Evolutionary conservation across 2,888 invertebrate species (phyloP).

Genomic region (Chorisops tibialis): DNA sequence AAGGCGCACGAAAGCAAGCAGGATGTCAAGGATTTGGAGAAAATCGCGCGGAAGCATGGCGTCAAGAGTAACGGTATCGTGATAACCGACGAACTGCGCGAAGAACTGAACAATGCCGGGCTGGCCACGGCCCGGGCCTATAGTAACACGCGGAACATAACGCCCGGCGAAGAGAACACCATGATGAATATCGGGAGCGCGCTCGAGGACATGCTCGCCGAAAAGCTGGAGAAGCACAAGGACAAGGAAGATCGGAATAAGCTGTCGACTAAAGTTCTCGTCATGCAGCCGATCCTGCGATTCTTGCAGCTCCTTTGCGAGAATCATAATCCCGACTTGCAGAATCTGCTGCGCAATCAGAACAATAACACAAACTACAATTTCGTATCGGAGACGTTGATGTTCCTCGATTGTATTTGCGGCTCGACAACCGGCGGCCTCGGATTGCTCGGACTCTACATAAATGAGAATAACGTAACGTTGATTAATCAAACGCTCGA

Average conservation of each 20-base stretch:
- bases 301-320: constrained; percentile 97
- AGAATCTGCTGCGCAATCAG: constrained; percentile 92
- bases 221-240: constrained; percentile 68
- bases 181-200: constrained; percentile 50
- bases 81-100: constrained; percentile 75
- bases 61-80: constrained; percentile 54
- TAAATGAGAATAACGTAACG: constrained; percentile 95
- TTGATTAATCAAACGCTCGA: constrained; percentile 97
- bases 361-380: constrained; percentile 96
- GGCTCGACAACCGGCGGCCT: constrained; percentile 99
- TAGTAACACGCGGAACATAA: constrained; percentile 68
- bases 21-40: constrained; percentile 64
- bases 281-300: constrained; percentile 94
- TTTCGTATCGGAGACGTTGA: constrained; percentile 94
- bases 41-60: constrained; percentile 55
- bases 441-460: constrained; percentile 92
- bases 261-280: constrained; percentile 79
- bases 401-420: constrained; percentile 98
- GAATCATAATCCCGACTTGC: constrained; percentile 93
- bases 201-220: constrained; percentile 79
- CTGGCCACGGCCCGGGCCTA: constrained; percentile 78
- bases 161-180: constrained; percentile 51
- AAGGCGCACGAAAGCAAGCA: constrained; percentile 73
- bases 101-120: constrained; percentile 79
- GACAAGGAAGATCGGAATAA: constrained; percentile 73